phyloP scores from a whole-genome alignment of 2,888 invertebrate genomes.

The Drosophila affinis region DNA sequence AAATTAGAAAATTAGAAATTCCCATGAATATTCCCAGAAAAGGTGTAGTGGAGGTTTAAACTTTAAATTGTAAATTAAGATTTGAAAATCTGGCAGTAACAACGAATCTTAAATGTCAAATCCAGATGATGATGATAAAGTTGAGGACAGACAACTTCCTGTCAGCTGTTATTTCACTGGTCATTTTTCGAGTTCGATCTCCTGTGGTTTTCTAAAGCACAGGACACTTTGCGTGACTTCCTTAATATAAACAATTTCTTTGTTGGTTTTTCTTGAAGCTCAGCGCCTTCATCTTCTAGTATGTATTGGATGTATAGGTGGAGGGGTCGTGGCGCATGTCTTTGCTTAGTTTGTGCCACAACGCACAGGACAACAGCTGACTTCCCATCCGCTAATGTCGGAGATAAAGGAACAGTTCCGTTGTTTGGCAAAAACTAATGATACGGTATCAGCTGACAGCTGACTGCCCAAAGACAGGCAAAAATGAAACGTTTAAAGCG shows the following conservation, averaged over 20 bases:
- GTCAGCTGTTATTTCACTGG: neutral
- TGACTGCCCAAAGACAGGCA: neutral
- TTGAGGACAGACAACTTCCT: too few relatives aligned
- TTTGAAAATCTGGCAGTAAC: too few relatives aligned
- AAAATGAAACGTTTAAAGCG: constrained; percentile 43
- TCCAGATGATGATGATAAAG: too few relatives aligned
- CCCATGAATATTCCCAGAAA: constrained; percentile 22
- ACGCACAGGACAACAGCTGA: constrained; percentile 31
- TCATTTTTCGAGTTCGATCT: constrained; percentile 4
- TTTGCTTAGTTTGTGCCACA: neutral
- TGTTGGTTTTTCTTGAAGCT: constrained; percentile 29
- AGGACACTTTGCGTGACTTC: constrained; percentile 52
- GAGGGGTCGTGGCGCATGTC: too few relatives aligned
- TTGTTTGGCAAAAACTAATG: constrained; percentile 20
- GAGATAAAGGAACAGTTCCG: constrained; percentile 34
- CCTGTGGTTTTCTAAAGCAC: constrained; percentile 32
- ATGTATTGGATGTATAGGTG: neutral
- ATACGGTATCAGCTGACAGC: constrained; percentile 43
- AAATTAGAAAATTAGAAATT: constrained; percentile 41
- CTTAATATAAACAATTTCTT: constrained; percentile 50
- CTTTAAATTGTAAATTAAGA: too few relatives aligned
- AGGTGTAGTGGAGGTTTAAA: constrained; percentile 7
- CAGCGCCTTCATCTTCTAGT: constrained; percentile 3
- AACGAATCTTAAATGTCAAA: too few relatives aligned
- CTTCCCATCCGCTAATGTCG: constrained; percentile 41